These are phyloP conservation scores for Isichthys henryi DNA, from an alignment of 2,113 vertebrate genomes.

Conservation along the genomic window DNA sequence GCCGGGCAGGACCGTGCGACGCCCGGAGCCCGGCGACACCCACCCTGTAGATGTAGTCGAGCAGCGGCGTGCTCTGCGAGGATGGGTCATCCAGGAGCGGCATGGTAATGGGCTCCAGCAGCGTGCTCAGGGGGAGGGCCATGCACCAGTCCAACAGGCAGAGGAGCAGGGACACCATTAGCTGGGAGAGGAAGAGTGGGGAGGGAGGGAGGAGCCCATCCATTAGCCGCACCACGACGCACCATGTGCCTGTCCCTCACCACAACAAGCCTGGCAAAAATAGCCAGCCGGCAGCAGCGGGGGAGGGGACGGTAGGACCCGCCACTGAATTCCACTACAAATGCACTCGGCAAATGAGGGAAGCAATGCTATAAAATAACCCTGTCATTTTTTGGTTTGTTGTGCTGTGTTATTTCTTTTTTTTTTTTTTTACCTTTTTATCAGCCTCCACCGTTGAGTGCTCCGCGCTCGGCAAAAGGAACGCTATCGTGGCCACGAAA, in stretches of 20 bases:
- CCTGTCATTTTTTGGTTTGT: slow-evolving; percentile 31
- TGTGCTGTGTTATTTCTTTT: slow-evolving; percentile 36
- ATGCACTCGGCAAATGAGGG: not conserved
- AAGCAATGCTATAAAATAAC: not conserved
- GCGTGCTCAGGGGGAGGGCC: slow-evolving; percentile 74
- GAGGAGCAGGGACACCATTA: slow-evolving; percentile 88
- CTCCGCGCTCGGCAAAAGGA: slow-evolving; percentile 90
- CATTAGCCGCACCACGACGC: not conserved
- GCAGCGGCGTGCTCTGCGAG: slow-evolving; percentile 69
- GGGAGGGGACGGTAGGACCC: not conserved
- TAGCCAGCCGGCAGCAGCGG: not conserved
- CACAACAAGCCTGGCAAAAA: slow-evolving; percentile 13
- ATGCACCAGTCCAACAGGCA: slow-evolving; percentile 98
- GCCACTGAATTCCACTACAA: slow-evolving; percentile 23
- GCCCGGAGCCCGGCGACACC: slow-evolving; percentile 37
- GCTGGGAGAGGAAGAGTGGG: slow-evolving; percentile 50
- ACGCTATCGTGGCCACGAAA: slow-evolving; percentile 92
- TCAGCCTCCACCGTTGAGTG: slow-evolving; percentile 84
- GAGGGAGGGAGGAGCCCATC: not conserved
- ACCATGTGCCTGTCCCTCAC: not conserved
- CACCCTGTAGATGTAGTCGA: slow-evolving; percentile 95
- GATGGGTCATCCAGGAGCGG: slow-evolving; percentile 69
- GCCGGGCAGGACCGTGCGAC: too few relatives aligned
- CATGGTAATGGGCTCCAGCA: slow-evolving; percentile 80
- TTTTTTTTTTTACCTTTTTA: slow-evolving; percentile 78